phyloP scores from a whole-genome alignment of 2,888 invertebrate genomes.

The Idaea aversata region DNA sequence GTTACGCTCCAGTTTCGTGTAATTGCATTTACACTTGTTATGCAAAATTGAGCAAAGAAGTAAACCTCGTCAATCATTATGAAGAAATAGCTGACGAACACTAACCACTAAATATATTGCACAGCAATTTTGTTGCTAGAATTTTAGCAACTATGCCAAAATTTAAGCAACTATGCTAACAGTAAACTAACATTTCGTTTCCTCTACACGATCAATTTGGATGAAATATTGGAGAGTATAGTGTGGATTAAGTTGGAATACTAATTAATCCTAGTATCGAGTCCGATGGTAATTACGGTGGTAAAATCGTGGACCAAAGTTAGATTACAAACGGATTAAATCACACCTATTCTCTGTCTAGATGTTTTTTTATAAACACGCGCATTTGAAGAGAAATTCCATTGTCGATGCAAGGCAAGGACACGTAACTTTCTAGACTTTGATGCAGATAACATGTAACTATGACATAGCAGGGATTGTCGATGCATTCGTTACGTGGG shows the following conservation, averaged over 20 bases:
- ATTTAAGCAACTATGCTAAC: not conserved
- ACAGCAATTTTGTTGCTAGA: conserved; percentile 25
- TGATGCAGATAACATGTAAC: not conserved
- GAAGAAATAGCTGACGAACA: conserved; percentile 32
- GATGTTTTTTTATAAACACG: not conserved
- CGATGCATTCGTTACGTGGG: conserved; percentile 13
- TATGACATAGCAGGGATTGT: conserved; percentile 8
- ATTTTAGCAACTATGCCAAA: not conserved
- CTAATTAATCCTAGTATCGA: too few species aligned
- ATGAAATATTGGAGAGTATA: too few species aligned
- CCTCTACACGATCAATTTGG: not conserved
- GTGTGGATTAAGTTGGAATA: too few species aligned
- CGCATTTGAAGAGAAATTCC: not conserved
- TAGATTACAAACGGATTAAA: not conserved
- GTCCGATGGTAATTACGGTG: too few species aligned
- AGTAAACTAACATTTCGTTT: not conserved
- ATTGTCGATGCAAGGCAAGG: not conserved
- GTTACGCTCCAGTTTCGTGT: conserved; percentile 63
- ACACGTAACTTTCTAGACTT: not conserved
- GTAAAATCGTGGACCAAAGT: not conserved
- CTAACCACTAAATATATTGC: conserved; percentile 34
- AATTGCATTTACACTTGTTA: conserved; percentile 66
- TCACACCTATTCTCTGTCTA: not conserved
- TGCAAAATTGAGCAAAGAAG: conserved; percentile 49
- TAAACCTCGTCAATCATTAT: conserved; percentile 48